Evolutionary conservation across 2,797 vertebrate species (phyloP).

Genomic region (Artibeus lituratus): DNA sequence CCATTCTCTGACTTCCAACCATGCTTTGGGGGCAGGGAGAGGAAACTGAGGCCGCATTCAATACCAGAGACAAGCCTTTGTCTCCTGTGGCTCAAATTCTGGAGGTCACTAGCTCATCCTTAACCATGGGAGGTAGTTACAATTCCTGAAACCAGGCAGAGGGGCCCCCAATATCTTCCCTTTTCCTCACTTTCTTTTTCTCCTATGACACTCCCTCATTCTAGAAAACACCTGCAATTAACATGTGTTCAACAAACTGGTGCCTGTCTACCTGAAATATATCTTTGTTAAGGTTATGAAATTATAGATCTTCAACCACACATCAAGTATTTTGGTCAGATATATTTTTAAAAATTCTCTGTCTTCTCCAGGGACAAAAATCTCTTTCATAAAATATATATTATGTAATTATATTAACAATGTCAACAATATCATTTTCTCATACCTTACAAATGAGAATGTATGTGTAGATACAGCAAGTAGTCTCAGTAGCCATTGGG

Average conservation of each 20-base stretch:
- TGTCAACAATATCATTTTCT: slow-evolving; percentile 10
- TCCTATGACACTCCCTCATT: slow-evolving; percentile 6
- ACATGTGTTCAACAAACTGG: neutral
- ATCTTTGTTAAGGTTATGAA: neutral
- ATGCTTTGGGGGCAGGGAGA: too few relatives aligned
- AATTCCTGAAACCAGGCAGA: too few relatives aligned
- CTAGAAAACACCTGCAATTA: slow-evolving; percentile 40
- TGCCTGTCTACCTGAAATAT: neutral
- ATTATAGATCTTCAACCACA: neutral
- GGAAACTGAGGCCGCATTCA: too few relatives aligned
- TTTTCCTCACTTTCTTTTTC: slow-evolving; percentile 29
- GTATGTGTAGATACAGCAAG: neutral
- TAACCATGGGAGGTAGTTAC: too few relatives aligned
- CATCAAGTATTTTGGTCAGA: neutral
- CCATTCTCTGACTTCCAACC: too few relatives aligned
- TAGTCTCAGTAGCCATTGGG: slow-evolving; percentile 46
- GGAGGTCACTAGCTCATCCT: too few relatives aligned
- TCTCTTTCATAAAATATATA: slow-evolving; percentile 13
- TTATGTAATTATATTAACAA: slow-evolving; percentile 53
- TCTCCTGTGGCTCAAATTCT: too few relatives aligned
- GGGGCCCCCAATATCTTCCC: neutral
- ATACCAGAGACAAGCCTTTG: too few relatives aligned
- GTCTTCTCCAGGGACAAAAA: slow-evolving; percentile 10
- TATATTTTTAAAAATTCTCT: neutral
- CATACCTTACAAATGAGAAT: slow-evolving; percentile 22